Base-by-base conservation (phyloP, 2,797 vertebrate species). In the Acropternis orthonyx region DNA sequence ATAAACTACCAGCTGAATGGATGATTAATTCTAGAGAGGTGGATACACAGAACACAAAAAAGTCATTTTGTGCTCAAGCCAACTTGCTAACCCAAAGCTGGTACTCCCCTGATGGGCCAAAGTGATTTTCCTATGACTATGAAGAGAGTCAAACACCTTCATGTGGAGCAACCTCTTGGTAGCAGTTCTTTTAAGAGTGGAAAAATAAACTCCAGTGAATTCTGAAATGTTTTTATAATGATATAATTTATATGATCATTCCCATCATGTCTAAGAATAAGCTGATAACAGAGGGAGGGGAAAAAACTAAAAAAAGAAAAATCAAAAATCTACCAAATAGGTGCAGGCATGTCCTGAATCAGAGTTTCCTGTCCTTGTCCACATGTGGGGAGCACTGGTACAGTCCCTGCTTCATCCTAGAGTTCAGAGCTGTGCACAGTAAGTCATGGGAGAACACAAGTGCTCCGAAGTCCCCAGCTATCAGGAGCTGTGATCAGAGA, bases 1-100 rank as follows among this genome's bases (percentile, higher is more conserved):
- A 83, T 68, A 83, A 95, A 20, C 72, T 49, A 43, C 30, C 22
- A 62, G 65, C 72, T 72, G 78, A 94, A 75, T 44, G 62, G 85
- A 43, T 74, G 58, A 88, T 91, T 92, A 81, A 83, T 91, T 89
- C 65, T 28, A 24, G 75, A 85, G 75, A 78, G 36, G 34, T 48
- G 62, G 83, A 58, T 84, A 59, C 36, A 20, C 4, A 12, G 24
- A 71, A 59, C 28, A 21, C 34, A 27, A 79, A 92, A 92, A 88
- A 65, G 86, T 86, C 9, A 71, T 72, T 91, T 58, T 46, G 76
- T 63, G 52, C 77, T 80, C 46, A 80, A 71, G 56, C 41, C 62
- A 73, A 32, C 41, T 61, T 68, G 65, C n/a, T 85, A 39, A 83
- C 28, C 44, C 34, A 79, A 69, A 92, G 55, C 28, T 71, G 83